phyloP scores from a whole-genome alignment of 2,888 invertebrate genomes.

The Philaethria dido region DNA sequence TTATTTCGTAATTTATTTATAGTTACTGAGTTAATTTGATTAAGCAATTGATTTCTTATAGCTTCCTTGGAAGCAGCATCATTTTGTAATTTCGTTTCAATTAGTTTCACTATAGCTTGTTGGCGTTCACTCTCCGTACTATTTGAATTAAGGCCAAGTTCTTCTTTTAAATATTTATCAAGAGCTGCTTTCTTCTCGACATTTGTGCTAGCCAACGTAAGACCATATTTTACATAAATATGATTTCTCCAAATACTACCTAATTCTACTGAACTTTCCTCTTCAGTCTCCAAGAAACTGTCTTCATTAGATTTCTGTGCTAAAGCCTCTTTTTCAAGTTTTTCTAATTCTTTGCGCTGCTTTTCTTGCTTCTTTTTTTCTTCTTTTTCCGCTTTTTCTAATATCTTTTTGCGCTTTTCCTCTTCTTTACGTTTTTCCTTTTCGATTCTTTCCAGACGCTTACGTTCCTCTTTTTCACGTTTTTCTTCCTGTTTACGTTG shows the following conservation, averaged over 20 bases:
- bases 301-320: constrained; percentile 47
- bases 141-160: constrained; percentile 62
- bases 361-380: constrained; percentile 53
- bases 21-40: constrained; percentile 61
- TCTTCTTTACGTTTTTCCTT: constrained; percentile 55
- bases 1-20: constrained; percentile 61
- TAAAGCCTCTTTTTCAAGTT: constrained; percentile 55
- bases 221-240: constrained; percentile 67
- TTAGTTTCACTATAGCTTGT: constrained; percentile 64
- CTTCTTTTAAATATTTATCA: constrained; percentile 63
- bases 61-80: constrained; percentile 53
- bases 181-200: constrained; percentile 64
- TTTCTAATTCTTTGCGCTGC: constrained; percentile 51
- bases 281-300: constrained; percentile 57
- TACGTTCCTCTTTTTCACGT: constrained; percentile 54
- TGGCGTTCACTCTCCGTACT: constrained; percentile 70
- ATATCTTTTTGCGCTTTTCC: constrained; percentile 53
- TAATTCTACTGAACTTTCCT: constrained; percentile 62
- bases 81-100: constrained; percentile 61
- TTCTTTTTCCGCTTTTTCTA: constrained; percentile 56
- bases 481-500: constrained; percentile 53
- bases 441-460: constrained; percentile 56
- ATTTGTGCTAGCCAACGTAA: constrained; percentile 58
- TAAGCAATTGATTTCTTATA: constrained; percentile 60
- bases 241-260: constrained; percentile 71